Evolutionary conservation across 2,113 vertebrate genomes (phyloP).

Genomic region (Jacana jacana): DNA sequence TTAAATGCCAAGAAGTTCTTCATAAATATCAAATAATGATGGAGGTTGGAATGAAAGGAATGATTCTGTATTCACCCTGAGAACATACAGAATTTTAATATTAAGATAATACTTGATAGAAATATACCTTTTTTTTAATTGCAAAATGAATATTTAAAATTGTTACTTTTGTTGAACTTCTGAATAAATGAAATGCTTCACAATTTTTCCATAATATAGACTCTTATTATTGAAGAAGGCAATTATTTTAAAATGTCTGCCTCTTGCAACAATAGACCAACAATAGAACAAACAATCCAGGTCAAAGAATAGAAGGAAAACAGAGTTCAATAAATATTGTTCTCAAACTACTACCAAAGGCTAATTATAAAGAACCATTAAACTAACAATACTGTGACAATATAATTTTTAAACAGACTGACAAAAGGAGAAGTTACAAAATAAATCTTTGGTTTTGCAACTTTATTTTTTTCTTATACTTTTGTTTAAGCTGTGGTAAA

Average conservation of each 20-base stretch:
- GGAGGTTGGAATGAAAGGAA: not conserved
- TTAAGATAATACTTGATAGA: not conserved
- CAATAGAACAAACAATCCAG: not conserved
- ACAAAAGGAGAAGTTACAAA: not conserved
- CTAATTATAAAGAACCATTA: not conserved
- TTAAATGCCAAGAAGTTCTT: not conserved
- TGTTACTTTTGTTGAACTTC: not conserved
- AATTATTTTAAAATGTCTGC: not conserved
- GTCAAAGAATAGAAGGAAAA: not conserved
- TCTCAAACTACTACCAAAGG: not conserved
- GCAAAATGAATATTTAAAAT: not conserved
- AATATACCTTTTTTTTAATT: not conserved
- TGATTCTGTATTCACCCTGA: not conserved
- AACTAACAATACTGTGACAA: not conserved
- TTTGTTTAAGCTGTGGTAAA: not conserved
- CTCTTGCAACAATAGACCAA: not conserved
- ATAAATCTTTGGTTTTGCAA: not conserved
- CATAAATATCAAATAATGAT: not conserved
- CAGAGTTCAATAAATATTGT: not conserved
- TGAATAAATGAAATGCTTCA: not conserved
- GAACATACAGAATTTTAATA: not conserved
- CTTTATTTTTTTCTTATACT: not conserved
- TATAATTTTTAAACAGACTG: not conserved
- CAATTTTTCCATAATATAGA: not conserved
- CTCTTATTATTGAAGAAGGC: not conserved